Conservation (phyloP, 30 jellyfish, hydroid and myxozoan species). For the Aurelia aurita complex sp. Pacific region DNA sequence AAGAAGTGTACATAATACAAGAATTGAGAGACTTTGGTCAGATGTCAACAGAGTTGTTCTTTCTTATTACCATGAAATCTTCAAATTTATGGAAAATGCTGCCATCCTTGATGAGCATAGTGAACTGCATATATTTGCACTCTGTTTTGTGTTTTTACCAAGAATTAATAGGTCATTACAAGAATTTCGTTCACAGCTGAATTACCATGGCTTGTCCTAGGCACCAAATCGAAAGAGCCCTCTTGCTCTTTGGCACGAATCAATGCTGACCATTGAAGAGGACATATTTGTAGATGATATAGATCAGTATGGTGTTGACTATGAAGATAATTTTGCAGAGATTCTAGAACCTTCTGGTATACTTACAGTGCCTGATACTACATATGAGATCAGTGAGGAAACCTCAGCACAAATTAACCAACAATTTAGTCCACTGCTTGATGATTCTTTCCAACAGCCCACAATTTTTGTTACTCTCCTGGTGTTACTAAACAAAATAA, state of each 20-base stretch:
- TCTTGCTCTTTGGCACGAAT: conserved; percentile 32
- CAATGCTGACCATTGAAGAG: conserved; percentile 33
- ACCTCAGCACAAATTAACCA: conserved; percentile 3
- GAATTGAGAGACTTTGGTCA: conserved; percentile 35
- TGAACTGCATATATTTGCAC: conserved; percentile 26
- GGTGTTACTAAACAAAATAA: too few species aligned
- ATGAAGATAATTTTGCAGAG: conserved; percentile 13
- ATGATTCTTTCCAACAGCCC: too few species aligned
- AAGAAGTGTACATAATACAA: conserved; percentile 21
- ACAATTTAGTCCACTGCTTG: too few species aligned
- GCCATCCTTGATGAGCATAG: conserved; percentile 18
- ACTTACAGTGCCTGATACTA: conserved; percentile 13
- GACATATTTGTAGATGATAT: conserved; percentile 17
- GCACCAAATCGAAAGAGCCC: conserved; percentile 21
- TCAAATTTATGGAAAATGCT: conserved; percentile 4
- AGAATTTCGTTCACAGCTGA: conserved; percentile 3
- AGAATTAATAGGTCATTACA: conserved; percentile 15
- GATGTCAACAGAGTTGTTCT: conserved; percentile 39
- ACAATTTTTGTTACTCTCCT: too few species aligned
- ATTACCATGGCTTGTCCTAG: not conserved
- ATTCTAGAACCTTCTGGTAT: conserved; percentile 23
- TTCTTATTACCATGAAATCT: conserved; percentile 14
- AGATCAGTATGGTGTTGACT: conserved; percentile 24
- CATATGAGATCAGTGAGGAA: conserved; percentile 8
- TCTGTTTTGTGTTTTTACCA: conserved; percentile 34